Conservation (phyloP, 2,797 vertebrate species). For the Tympanoctomys barrerae region DNA sequence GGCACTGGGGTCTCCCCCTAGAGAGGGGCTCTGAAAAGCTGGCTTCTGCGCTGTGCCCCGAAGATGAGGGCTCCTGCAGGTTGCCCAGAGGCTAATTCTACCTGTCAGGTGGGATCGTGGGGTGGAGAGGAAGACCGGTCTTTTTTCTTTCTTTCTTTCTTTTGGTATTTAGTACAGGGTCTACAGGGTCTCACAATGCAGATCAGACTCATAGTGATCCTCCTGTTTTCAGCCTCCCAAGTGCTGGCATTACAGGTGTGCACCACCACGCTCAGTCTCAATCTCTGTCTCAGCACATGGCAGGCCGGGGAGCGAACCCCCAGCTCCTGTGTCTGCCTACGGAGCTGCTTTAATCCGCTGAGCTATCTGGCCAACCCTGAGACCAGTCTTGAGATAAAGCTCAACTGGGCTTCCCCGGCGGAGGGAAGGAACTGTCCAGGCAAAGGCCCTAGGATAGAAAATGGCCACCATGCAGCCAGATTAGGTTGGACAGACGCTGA, state of each 20-base stretch:
- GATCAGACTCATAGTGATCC: no score
- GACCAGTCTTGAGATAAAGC: background rate
- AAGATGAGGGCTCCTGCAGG: background rate
- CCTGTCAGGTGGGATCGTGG: background rate
- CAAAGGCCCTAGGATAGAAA: background rate
- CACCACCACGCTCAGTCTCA: no score
- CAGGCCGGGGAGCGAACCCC: no score
- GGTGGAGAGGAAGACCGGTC: background rate
- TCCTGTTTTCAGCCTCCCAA: no score
- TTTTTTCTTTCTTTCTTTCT: background rate
- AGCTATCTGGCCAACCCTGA: no score
- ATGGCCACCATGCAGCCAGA: background rate
- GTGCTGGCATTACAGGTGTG: no score
- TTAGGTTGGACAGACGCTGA: background rate
- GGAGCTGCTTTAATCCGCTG: no score
- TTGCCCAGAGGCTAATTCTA: background rate
- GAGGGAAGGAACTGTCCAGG: background rate
- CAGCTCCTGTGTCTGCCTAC: no score
- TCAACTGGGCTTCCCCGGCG: background rate
- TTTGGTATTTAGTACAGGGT: no score
- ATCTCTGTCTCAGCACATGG: no score
- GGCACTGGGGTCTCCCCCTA: background rate
- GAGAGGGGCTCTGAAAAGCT: background rate
- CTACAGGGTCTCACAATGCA: no score
- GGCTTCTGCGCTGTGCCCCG: background rate